Evolutionary conservation across 37 sponge, comb jelly and placozoan genomes (phyloP), one percentile per base, ranked within the genome.

Genomic region (Ephydatia muelleri): DNA sequence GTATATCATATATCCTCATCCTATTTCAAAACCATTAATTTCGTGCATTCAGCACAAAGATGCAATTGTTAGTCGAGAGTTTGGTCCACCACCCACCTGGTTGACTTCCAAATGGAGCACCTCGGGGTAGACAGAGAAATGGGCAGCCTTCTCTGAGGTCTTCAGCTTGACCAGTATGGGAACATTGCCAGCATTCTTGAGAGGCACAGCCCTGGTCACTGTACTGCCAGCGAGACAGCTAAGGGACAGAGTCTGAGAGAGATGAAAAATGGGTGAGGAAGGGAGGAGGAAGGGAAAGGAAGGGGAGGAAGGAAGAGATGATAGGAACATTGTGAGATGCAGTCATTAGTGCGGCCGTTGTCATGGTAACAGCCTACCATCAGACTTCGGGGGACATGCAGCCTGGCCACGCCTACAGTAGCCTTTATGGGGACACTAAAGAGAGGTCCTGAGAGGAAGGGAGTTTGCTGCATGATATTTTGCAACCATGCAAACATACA

Each of bases 101-200:
- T 77, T 64, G 31, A 78, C 83, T 36, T 78, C 70, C 4, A 91
- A 34, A 29, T 76, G 70, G 16, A 89, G 81, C 5, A 25, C 28
- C 38, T 73, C 64, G 16, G 93, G 93, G 6, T 40, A 35, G 25
- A 89, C 84, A 8, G 72, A 67, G 80, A 93, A 80, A 38, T 33
- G 67, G 21, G 31, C 22, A 22, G 38, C 48, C 28, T 73, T 75
- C 38, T 26, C 27, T 21, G 79, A 39, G 37, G 80, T 37, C 69
- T 74, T 73, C 43, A 89, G 47, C 12, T 31, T 37, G 9, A 93
- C 87, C 9, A 43, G 36, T 21, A 93, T 35, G 39, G 90, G 81
- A 26, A 93, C 80, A 38, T 93, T 93, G 66, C 93, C 93, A 29
- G 80, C 83, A 47, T 93, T 93, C 80, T 83, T 87, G 76, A 93